A percentile compares a stretch with the other conserved stretches of the same genome.
phyloP scores from a whole-genome alignment of 1,140 invertebrate genomes.

The Plectrocnemia conspersa region DNA sequence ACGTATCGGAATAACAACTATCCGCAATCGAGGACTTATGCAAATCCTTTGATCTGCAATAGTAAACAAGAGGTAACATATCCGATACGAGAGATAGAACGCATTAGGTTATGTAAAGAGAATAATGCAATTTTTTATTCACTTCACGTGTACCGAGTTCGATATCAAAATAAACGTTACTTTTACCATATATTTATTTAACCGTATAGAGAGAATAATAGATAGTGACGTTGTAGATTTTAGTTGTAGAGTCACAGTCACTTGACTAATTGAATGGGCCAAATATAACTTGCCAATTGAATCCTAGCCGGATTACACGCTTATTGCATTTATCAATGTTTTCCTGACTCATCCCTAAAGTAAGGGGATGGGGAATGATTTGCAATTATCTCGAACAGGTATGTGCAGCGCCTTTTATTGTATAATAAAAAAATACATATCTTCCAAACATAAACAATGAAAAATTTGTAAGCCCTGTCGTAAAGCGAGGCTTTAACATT shows the following conservation, averaged over 20 bases:
- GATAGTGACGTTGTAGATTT: no score
- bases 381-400: not conserved
- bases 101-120: not conserved
- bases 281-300: constrained; percentile 27
- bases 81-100: not conserved
- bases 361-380: constrained; percentile 1
- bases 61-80: constrained; percentile 6
- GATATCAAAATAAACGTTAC: no score
- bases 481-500: not conserved
- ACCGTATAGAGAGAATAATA: no score
- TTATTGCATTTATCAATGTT: constrained; percentile 34
- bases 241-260: constrained; percentile 11
- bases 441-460: not conserved
- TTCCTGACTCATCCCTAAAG: constrained; percentile 18
- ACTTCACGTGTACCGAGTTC: no score
- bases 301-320: constrained; percentile 29
- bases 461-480: not conserved
- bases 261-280: constrained; percentile 10
- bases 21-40: constrained; percentile 15
- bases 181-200: no score
- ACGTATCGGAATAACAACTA: constrained; percentile 8
- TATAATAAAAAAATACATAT: constrained; percentile 3
- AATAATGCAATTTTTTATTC: constrained; percentile 4
- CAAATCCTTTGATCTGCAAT: constrained; percentile 30
- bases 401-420: not conserved